Percentiles rank a stretch among this genome's conserved stretches.
These are phyloP conservation scores for Smittia aterrima DNA, from an alignment of 2,888 invertebrate genomes.

Conservation along the genomic window DNA sequence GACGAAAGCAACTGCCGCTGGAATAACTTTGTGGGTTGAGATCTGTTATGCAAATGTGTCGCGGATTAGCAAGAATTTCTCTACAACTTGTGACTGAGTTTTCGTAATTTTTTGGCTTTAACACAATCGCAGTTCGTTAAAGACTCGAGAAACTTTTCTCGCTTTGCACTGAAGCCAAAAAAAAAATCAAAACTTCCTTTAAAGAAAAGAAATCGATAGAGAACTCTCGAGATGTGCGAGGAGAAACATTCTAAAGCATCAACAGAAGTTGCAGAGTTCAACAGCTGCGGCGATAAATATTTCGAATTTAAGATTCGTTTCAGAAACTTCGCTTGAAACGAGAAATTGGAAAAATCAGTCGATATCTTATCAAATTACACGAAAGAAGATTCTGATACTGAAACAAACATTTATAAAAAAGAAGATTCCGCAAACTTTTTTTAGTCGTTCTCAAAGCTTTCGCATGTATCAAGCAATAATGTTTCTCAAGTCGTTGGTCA, in stretches of 20 bases:
- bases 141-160: too few relatives aligned
- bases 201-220: background rate
- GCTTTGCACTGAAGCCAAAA: background rate
- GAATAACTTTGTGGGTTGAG: background rate
- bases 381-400: too few relatives aligned
- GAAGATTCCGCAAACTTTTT: too few relatives aligned
- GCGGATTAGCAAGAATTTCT: background rate
- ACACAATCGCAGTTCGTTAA: too few relatives aligned
- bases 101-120: background rate
- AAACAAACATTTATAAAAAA: too few relatives aligned
- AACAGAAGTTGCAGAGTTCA: constrained; percentile 2
- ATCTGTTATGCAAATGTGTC: constrained; percentile 16
- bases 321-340: too few relatives aligned
- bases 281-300: constrained; percentile 1
- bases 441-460: too few relatives aligned
- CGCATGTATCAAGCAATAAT: too few relatives aligned
- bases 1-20: background rate
- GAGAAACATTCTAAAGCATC: background rate
- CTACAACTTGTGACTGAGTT: background rate
- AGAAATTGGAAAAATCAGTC: too few relatives aligned
- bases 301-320: background rate
- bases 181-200: background rate
- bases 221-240: background rate
- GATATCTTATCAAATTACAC: too few relatives aligned
- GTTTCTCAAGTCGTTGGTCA: too few relatives aligned